Base-by-base conservation (phyloP, 1,140 invertebrate species). In the Nasonia vitripennis region DNA sequence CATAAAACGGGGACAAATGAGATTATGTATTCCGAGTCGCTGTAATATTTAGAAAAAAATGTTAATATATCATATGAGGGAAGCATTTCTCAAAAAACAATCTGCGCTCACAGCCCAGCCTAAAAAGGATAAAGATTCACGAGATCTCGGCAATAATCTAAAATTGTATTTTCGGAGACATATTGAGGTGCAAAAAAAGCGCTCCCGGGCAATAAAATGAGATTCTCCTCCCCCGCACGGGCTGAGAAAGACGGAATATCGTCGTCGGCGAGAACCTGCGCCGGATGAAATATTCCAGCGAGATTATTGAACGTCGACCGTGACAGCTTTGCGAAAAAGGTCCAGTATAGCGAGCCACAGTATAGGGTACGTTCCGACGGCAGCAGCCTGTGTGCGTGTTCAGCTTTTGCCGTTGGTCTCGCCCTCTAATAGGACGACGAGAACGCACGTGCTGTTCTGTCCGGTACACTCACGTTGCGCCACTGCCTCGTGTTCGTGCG, bases 361-460 rank as follows among this genome's bases (percentile, higher is more conserved):
- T 27, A 51, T 17, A 51, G 12, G 20, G 12, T 14, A 51, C 48
- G 55, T 4, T 62, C 23, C 5, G 45, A 41, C 67, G n/a, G 71
- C 45, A 37, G 34, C 71, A 70, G 45, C 31, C 12, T 70, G 23
- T 34, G 31, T 71, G 31, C 68, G 31, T 31, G 89, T 90, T 91
- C 91, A 92, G 91, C 91, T 92, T 88, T 92, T 91, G 89, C 89
- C 55, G 75, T 79, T 77, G 77, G 31, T 34, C 23, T 34, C 78
- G 17, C 67, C n/a, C 70, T 75, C 27, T 92, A 92, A 92, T 92
- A 89, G 91, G 89, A 90, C 3, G 34, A 62, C 85, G 89, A 27
- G 27, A 90, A 92, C 90, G 91, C 91, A 92, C 91, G 90, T 90
- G 91, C 89, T 91, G 90, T 91, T 73, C 68, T 89, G 91, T 91